These are phyloP conservation scores for Proctacanthus coquilletti DNA, from an alignment of 1,140 invertebrate genomes.

Conservation along the genomic window DNA sequence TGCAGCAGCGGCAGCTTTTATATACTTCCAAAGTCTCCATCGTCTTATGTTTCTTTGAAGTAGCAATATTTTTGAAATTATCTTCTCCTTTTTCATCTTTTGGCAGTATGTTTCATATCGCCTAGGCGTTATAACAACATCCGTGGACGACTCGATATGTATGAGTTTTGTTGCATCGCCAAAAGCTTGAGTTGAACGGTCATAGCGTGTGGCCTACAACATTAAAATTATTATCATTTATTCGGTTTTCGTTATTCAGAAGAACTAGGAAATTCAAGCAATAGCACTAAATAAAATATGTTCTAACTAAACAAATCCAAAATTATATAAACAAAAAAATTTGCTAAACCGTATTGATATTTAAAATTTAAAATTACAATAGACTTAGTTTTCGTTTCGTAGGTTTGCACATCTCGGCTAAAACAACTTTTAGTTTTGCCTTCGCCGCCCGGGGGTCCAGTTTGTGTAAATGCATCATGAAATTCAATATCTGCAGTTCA, in stretches of 20 bases:
- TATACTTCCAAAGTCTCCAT: constrained; percentile 19
- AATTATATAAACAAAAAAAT: neutral
- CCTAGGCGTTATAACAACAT: constrained; percentile 17
- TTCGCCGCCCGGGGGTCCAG: constrained; percentile 32
- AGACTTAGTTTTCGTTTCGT: constrained; percentile 17
- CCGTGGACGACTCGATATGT: constrained; percentile 15
- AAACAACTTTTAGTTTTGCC: constrained; percentile 18
- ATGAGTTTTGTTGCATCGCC: constrained; percentile 21
- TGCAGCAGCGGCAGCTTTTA: constrained; percentile 26
- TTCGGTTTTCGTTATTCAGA: too few species aligned
- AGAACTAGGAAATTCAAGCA: too few species aligned
- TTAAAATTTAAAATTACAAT: too few species aligned
- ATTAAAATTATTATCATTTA: neutral
- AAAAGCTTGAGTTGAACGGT: constrained; percentile 23
- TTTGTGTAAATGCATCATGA: constrained; percentile 42
- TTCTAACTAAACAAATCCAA: too few species aligned
- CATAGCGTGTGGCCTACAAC: constrained; percentile 20
- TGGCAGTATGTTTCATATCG: constrained; percentile 24
- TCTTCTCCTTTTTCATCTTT: constrained; percentile 14
- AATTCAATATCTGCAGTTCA: constrained; percentile 27
- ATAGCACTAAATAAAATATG: too few species aligned
- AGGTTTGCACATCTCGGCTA: constrained; percentile 24
- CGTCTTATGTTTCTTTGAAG: constrained; percentile 27
- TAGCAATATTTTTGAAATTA: constrained; percentile 19
- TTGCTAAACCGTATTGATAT: too few species aligned